Conservation (phyloP, 2,888 invertebrate species). For the Heterodera filipjevi region DNA sequence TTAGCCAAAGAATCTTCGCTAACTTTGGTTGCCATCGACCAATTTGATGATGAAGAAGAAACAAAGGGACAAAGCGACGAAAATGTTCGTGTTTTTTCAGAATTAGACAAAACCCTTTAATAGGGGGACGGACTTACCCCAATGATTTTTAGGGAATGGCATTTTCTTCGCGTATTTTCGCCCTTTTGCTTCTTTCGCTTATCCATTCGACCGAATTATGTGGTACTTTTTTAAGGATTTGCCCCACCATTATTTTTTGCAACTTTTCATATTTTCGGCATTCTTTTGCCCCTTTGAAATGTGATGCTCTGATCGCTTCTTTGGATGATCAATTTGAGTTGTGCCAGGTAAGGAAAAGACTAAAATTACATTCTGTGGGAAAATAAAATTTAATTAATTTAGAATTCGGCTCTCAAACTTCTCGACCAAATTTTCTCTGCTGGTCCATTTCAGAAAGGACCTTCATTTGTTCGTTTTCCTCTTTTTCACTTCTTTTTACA, state of each 20-base stretch:
- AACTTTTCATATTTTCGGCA: background rate
- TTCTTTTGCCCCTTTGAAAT: constrained; percentile 7
- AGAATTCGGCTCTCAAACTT: constrained; percentile 20
- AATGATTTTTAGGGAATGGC: background rate
- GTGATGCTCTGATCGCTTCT: constrained; percentile 2
- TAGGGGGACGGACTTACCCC: background rate
- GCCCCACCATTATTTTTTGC: background rate
- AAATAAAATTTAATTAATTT: background rate
- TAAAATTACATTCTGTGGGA: too few species aligned
- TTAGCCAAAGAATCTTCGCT: background rate
- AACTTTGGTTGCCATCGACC: background rate
- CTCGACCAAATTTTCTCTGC: background rate
- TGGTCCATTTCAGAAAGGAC: background rate
- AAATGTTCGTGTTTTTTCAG: background rate
- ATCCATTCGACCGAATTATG: background rate
- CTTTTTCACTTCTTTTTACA: background rate
- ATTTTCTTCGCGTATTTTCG: background rate
- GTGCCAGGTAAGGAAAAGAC: constrained; percentile 23
- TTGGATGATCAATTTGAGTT: constrained; percentile 34
- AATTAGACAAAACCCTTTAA: background rate
- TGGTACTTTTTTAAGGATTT: background rate
- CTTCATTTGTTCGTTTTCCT: background rate
- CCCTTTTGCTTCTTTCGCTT: constrained; percentile 12
- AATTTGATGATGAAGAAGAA: background rate
- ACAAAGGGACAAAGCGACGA: background rate